Conservation (phyloP, 2,888 invertebrate species). For the Idaea biselata region DNA sequence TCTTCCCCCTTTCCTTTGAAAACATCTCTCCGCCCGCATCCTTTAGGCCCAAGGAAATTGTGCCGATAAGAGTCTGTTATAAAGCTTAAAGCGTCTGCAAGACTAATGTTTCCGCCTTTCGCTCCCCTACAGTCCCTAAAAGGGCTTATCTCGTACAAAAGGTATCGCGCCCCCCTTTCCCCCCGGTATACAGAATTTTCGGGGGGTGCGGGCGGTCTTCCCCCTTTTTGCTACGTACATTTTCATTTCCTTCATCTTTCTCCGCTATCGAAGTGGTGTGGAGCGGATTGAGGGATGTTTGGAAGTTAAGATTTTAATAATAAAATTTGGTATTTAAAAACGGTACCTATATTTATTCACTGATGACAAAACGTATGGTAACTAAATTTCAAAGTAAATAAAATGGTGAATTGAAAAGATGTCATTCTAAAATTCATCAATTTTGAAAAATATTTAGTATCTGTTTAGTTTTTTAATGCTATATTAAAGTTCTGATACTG, state of each 20-base stretch:
- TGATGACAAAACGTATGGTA: no score
- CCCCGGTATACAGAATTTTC: constrained; percentile 76
- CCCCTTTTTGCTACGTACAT: constrained; percentile 80
- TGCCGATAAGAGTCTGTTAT: constrained; percentile 69
- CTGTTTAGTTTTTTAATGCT: no score
- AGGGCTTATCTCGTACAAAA: constrained; percentile 75
- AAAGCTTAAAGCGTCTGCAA: constrained; percentile 55
- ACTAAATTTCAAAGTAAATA: no score
- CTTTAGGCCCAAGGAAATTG: constrained; percentile 58
- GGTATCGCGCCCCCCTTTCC: constrained; percentile 63
- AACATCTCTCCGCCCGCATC: constrained; percentile 39
- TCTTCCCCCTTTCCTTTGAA: background rate
- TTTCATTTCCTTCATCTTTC: constrained; percentile 82
- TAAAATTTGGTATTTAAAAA: no score
- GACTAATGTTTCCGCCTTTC: constrained; percentile 68
- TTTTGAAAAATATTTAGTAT: background rate
- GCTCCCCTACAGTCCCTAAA: constrained; percentile 36
- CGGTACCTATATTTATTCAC: no score
- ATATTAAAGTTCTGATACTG: no score
- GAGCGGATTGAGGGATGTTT: constrained; percentile 43
- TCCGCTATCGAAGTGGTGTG: constrained; percentile 65
- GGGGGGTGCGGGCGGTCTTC: constrained; percentile 45
- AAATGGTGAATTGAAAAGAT: no score
- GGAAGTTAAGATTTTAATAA: background rate
- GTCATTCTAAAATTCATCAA: no score